Base-by-base conservation (phyloP, 2,113 vertebrate genomes). In the Echinops telfairi region DNA sequence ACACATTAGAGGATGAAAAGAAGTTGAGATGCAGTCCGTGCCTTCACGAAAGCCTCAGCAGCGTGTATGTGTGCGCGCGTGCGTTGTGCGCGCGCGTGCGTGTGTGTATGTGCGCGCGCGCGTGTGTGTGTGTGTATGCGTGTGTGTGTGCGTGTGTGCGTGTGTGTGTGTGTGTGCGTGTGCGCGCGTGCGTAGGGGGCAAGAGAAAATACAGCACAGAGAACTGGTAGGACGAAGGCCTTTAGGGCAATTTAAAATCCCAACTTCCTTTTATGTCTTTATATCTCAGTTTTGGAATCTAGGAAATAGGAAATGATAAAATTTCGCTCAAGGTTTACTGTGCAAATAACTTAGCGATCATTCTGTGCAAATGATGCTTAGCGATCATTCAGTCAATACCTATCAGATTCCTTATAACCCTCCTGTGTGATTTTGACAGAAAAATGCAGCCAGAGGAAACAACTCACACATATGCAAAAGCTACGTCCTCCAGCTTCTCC, bases 201-300 rank as follows among this genome's bases (percentile, higher is more conserved):
- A 71, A 25, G 19, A 10, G 77, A 73, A 14, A 81, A 58, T 10
- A 33, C 16, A 57, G 43, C 31, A 33, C 64, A 76, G 53, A 27
- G 4, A 38, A 29, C 10, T 6, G 6, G 4, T 6, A 2, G 87
- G 11, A 83, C 6, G 14, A 62, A 62, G 62, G 36, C 17, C 22
- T 6, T 57, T 25, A 83, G 11, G 40, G 29, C 23, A 29, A 36
- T 83, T 71, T 38, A 27, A 62, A 38, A 73, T n/a, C n/a, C 16
- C 14, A 47, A 62, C 40, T 82, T 68, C 6, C 38, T 36, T 40
- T 53, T 20, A 8, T 20, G 29, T 31, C 76, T 71, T 80, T 15
- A 78, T 40, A 40, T 73, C 85, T 96, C 84, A n/a, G 57, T 91
- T 78, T 91, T 66, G 40, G 81, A 53, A 64, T 79, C 70, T 81